Conservation (phyloP, 2,797 vertebrate species). For the Sternotherus odoratus region DNA sequence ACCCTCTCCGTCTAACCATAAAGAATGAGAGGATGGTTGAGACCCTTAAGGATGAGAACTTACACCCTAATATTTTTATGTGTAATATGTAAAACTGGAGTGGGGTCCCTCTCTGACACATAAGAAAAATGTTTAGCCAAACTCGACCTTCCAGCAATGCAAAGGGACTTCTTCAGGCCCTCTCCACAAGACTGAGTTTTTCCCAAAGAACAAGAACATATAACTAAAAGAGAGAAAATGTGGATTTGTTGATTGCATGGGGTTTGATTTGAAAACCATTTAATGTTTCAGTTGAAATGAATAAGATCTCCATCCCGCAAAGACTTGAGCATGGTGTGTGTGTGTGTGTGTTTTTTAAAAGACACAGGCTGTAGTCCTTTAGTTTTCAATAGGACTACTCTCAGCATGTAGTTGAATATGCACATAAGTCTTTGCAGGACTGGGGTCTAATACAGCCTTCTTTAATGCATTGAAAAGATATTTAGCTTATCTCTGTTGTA, state of each 20-base stretch:
- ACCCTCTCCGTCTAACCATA: fast-evolving
- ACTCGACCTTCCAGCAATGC: neutral
- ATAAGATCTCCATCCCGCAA: neutral
- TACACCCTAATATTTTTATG: fast-evolving
- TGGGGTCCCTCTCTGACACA: neutral
- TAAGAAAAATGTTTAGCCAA: neutral
- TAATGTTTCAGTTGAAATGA: neutral
- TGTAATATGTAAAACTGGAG: neutral
- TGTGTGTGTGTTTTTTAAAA: neutral
- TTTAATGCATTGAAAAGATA: neutral
- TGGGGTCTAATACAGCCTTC: neutral
- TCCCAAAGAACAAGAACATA: neutral
- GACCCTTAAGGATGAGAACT: neutral
- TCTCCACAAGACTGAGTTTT: neutral
- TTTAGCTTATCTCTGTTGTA: neutral
- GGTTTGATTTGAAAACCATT: neutral
- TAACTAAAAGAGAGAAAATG: neutral
- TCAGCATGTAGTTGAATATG: neutral
- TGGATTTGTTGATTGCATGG: neutral
- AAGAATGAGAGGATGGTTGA: neutral
- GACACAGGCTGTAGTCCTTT: neutral
- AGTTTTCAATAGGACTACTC: neutral
- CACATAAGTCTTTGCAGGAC: neutral
- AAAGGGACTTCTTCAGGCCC: neutral
- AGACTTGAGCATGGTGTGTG: neutral